Conservation (phyloP, 2,113 vertebrate genomes). For the Polypterus senegalus region DNA sequence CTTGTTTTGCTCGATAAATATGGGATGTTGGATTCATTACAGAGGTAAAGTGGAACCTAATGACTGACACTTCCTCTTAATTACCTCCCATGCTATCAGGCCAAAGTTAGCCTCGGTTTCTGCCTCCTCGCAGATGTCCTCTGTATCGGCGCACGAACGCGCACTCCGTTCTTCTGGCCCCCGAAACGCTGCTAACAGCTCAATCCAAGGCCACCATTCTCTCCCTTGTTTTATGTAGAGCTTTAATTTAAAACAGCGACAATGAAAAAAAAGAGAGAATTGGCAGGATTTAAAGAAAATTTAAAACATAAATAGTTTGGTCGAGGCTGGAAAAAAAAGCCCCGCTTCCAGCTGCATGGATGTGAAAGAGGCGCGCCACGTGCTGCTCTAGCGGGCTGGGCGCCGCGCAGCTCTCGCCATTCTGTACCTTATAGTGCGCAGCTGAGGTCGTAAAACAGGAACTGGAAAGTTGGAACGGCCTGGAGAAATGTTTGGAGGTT, state of each 20-base stretch:
- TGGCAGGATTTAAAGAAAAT: slow-evolving; percentile 1
- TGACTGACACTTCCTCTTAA: slow-evolving; percentile 21
- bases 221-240: slow-evolving; percentile 3
- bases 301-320: neutral
- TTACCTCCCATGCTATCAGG: slow-evolving; percentile 19
- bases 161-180: neutral
- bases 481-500: no score
- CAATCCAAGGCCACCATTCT: neutral
- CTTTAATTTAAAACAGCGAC: slow-evolving; percentile 5
- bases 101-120: slow-evolving; percentile 13
- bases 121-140: slow-evolving; percentile 25
- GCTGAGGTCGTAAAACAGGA: neutral
- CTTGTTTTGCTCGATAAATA: slow-evolving; percentile 9
- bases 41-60: slow-evolving; percentile 14
- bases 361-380: neutral
- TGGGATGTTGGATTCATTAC: slow-evolving; percentile 13
- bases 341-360: slow-evolving; percentile 5
- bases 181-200: neutral
- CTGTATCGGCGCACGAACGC: slow-evolving; percentile 13
- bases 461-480: neutral
- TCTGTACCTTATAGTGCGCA: neutral
- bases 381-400: neutral
- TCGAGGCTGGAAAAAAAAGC: neutral
- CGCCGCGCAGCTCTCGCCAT: neutral
- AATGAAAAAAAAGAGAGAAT: neutral